Conservation (phyloP, 1,140 invertebrate species). For the Daktulosphaira vitifoliae region DNA sequence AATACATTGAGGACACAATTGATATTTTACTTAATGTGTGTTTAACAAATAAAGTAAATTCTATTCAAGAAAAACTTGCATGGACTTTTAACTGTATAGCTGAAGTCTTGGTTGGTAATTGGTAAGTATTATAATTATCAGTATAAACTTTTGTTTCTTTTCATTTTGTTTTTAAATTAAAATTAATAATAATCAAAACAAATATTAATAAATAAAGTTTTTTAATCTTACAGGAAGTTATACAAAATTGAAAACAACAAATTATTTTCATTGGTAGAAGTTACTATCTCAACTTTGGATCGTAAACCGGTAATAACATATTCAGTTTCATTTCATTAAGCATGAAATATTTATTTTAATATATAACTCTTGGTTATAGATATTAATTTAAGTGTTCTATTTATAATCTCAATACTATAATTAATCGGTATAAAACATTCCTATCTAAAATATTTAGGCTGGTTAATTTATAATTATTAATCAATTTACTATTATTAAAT, state of each 20-base stretch:
- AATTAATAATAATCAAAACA: too few relatives aligned
- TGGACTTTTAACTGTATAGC: constrained; percentile 12
- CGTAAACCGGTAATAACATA: constrained; percentile 16
- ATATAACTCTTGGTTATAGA: too few relatives aligned
- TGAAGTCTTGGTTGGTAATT: constrained; percentile 24
- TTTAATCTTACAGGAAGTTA: constrained; percentile 2
- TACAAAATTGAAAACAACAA: constrained; percentile 16
- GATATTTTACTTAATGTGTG: constrained; percentile 20
- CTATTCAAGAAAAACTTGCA: constrained; percentile 18
- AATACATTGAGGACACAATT: not conserved
- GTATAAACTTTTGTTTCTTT: not conserved
- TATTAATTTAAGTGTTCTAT: too few relatives aligned
- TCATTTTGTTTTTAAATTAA: too few relatives aligned
- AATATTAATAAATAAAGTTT: too few relatives aligned
- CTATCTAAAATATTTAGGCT: too few relatives aligned
- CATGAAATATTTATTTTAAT: too few relatives aligned
- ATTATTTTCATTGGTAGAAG: constrained; percentile 2
- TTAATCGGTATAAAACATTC: too few relatives aligned
- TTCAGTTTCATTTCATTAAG: too few relatives aligned
- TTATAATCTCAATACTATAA: too few relatives aligned
- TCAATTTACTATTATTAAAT: too few relatives aligned
- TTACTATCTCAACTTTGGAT: constrained; percentile 7
- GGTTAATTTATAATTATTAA: too few relatives aligned
- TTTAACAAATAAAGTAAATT: not conserved
- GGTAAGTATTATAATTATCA: not conserved